phyloP scores from a whole-genome alignment of 2,113 vertebrate genomes.

The Pseudolaguvia tuberculata region DNA sequence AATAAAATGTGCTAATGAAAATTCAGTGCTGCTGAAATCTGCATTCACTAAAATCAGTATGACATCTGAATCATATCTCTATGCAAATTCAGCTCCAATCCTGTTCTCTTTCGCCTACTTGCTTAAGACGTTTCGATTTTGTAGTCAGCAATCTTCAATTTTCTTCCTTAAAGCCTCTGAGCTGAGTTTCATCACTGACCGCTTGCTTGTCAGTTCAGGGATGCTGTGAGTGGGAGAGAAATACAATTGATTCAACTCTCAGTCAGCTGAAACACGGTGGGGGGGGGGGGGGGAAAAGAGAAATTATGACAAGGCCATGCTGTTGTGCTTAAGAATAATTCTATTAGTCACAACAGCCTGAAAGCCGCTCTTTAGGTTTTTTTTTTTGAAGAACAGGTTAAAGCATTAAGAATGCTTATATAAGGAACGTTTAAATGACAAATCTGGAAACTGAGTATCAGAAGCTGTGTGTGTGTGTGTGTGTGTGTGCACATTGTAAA shows the following conservation, averaged over 20 bases:
- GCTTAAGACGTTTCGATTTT: not conserved
- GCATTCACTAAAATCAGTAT: not conserved
- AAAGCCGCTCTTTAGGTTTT: not conserved
- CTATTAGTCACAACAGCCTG: not conserved
- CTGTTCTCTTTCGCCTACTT: not conserved
- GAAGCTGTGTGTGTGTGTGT: not conserved
- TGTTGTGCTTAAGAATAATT: constrained; percentile 1
- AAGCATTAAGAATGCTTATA: not conserved
- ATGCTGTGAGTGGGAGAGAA: constrained; percentile 41
- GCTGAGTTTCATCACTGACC: constrained; percentile 1
- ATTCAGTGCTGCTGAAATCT: not conserved
- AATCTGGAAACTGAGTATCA: not conserved
- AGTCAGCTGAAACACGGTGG: constrained; percentile 26
- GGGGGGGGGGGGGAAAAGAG: too few species aligned
- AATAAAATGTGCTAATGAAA: not conserved
- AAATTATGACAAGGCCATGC: constrained; percentile 5
- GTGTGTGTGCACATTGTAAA: constrained; percentile 9
- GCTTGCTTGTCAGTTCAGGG: constrained; percentile 20
- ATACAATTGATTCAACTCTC: constrained; percentile 33
- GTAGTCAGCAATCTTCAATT: constrained; percentile 7
- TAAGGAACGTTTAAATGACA: constrained; percentile 15
- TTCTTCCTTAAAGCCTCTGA: not conserved
- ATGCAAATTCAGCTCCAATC: not conserved
- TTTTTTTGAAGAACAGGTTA: not conserved
- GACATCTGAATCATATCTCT: not conserved